These are phyloP conservation scores for Taenaris catops DNA, from an alignment of 2,888 invertebrate genomes.

Conservation along the genomic window DNA sequence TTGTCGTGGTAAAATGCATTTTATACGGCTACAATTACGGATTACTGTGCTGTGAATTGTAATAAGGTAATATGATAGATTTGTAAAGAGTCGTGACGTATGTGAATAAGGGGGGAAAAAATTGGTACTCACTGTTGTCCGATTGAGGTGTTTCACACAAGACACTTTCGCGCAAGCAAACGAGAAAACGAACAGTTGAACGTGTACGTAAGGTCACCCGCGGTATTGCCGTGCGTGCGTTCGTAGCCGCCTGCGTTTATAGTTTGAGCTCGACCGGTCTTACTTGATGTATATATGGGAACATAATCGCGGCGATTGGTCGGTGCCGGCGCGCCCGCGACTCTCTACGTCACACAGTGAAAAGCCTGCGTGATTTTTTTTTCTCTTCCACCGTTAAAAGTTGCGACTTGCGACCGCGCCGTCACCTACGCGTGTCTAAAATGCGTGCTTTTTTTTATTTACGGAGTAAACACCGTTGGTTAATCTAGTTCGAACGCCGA, in stretches of 20 bases:
- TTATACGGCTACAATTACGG: too few relatives aligned
- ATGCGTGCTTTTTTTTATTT: too few relatives aligned
- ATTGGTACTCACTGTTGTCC: slow-evolving; percentile 52
- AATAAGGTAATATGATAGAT: too few relatives aligned
- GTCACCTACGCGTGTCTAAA: slow-evolving; percentile 9
- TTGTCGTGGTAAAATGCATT: too few relatives aligned
- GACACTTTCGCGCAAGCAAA: slow-evolving; percentile 43
- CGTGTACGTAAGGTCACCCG: slow-evolving; percentile 28
- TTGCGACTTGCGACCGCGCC: slow-evolving; percentile 24
- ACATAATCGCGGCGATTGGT: slow-evolving; percentile 46
- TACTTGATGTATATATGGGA: slow-evolving; percentile 56
- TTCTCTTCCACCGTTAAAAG: slow-evolving; percentile 25
- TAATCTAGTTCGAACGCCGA: too few relatives aligned
- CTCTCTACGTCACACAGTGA: slow-evolving; percentile 51
- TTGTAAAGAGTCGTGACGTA: too few relatives aligned
- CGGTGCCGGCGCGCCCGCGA: slow-evolving; percentile 51
- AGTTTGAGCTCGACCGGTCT: slow-evolving; percentile 49
- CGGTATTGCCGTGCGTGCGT: slow-evolving; percentile 44
- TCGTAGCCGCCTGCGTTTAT: slow-evolving; percentile 39
- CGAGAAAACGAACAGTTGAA: slow-evolving; percentile 20
- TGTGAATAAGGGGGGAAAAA: slow-evolving; percentile 8
- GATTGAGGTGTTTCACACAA: slow-evolving; percentile 33
- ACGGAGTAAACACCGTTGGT: too few relatives aligned
- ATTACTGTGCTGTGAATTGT: too few relatives aligned
- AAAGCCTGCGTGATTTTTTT: slow-evolving; percentile 52